Evolutionary conservation across 2,888 invertebrate species (phyloP), one percentile per base, ranked within the genome.

Genomic region (Malachius bipustulatus): DNA sequence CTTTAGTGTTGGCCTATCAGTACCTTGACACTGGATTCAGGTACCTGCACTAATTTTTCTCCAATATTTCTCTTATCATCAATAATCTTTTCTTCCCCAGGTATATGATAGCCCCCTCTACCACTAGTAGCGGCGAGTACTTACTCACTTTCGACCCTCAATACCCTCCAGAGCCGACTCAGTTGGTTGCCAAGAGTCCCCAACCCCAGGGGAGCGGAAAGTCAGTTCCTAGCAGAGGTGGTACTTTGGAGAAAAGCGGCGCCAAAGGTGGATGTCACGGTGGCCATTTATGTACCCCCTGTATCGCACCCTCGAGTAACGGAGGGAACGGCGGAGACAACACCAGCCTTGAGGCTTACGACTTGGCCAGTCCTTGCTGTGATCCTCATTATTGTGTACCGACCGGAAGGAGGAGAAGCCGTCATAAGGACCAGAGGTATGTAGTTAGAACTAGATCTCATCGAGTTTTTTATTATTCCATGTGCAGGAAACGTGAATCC

Each of bases 341-440:
- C 38, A 78, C 78, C 30, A 87, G 84, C 50, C 65, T 87, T 35
- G 87, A 87, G 56, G 87, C 85, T 3, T 88, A 88, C 48, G 87
- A 87, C 55, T 64, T 87, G 32, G 87, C 87, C 1, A 83, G 84
- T 54, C 83, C 85, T 1, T 87, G 87, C 54, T 87, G 87, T 57
- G 83, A 85, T 57, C 81, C 85, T 0, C 81, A 84, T 47, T 88
- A 85, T 55, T 83, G 87, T 32, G 85, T 87, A 3, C 75, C 75
- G 35, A 63, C 57, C 10, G 55, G 67, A 11, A 52, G 70, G 24
- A 57, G 70, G 14, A 62, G 67, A 26, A 62, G 69, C 4, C 66
- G 66, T 45, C 67, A 68, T 28, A 78, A 79, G 53, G 77, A 77
- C 47, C 72, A 75, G 33, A 72, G 73, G 38, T n/a, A n/a, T n/a